A percentile compares a stretch with the other conserved stretches of the same genome.
phyloP scores from a whole-genome alignment of 2,797 vertebrate genomes.

The Hippocampus kuda region DNA sequence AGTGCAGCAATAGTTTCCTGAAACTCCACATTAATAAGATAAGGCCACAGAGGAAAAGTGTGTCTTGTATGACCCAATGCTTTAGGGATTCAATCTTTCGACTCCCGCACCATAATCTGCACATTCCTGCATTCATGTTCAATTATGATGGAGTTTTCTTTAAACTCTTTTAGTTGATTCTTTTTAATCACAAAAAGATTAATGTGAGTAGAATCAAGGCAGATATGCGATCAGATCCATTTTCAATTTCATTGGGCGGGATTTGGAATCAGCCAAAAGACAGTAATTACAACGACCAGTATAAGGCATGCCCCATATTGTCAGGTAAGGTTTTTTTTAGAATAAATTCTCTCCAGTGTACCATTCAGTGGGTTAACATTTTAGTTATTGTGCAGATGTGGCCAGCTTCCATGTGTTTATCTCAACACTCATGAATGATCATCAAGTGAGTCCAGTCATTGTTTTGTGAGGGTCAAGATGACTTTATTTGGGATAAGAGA shows the following conservation, averaged over 20 bases:
- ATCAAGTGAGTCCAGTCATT: background rate
- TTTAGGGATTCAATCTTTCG: background rate
- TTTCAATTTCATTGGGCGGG: background rate
- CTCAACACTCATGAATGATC: background rate
- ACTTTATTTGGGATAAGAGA: background rate
- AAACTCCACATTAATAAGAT: constrained; percentile 69
- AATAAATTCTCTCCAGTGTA: background rate
- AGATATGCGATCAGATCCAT: background rate
- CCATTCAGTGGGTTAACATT: background rate
- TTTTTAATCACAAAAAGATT: background rate
- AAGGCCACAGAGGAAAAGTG: constrained; percentile 24
- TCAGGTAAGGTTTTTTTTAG: background rate
- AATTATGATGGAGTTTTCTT: background rate
- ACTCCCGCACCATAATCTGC: too few relatives aligned
- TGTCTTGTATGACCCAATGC: constrained; percentile 5
- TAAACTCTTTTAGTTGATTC: background rate
- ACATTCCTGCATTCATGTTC: background rate
- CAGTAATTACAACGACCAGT: background rate
- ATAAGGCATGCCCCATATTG: background rate
- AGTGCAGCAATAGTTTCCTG: constrained; percentile 82
- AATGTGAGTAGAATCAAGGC: background rate
- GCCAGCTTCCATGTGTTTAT: background rate
- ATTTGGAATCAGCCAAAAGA: background rate
- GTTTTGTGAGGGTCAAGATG: background rate
- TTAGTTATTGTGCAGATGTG: background rate